Conservation (phyloP, 2,113 vertebrate genomes). For the Halcyon senegalensis region DNA sequence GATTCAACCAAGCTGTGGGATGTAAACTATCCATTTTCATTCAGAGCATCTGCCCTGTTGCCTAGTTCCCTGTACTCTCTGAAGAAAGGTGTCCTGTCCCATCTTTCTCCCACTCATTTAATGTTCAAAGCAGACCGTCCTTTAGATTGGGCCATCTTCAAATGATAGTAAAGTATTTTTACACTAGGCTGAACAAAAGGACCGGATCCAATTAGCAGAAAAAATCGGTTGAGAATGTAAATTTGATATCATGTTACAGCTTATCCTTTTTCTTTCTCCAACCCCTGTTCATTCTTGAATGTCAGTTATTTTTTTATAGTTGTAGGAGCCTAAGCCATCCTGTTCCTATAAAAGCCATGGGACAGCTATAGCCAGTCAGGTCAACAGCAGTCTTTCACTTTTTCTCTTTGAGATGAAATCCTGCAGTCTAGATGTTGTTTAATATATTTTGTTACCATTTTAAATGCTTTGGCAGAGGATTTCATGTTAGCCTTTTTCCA, state of each 20-base stretch:
- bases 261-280: neutral
- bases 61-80: neutral
- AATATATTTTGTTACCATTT: neutral
- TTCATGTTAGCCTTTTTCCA: neutral
- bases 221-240: neutral
- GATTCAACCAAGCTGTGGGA: fast-evolving
- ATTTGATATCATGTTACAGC: neutral
- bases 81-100: neutral
- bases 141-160: neutral
- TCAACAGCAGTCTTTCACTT: neutral
- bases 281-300: neutral
- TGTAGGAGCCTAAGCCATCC: neutral
- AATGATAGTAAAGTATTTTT: neutral
- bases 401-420: neutral
- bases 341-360: neutral
- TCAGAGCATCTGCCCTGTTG: neutral
- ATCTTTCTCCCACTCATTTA: neutral
- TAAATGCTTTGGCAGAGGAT: neutral
- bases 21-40: neutral
- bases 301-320: neutral
- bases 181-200: neutral
- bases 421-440: neutral
- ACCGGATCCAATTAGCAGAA: neutral
- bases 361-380: neutral
- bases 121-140: neutral